Percentiles rank a stretch among this genome's conserved stretches.
Evolutionary conservation across 1,140 invertebrate species (phyloP).

Genomic region (Branchinecta lynchi): DNA sequence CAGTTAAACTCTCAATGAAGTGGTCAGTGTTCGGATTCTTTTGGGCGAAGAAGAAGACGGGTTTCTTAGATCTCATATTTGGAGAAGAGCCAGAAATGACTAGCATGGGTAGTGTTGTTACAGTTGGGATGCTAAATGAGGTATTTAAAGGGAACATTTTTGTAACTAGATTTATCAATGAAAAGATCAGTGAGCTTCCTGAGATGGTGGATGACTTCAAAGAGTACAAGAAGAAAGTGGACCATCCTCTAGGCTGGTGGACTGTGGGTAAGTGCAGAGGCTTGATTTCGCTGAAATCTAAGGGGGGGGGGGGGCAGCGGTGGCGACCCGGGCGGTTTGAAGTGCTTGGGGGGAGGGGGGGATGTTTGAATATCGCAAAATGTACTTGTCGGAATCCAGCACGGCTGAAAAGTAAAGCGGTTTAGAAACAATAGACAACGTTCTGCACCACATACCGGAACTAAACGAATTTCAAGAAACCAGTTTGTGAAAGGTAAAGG

Average conservation of each 20-base stretch:
- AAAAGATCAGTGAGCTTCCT: background rate
- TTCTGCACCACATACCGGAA: too few relatives aligned
- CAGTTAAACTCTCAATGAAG: conserved; percentile 42
- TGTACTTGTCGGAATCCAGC: too few relatives aligned
- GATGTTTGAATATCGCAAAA: too few relatives aligned
- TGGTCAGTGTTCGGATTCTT: conserved; percentile 52
- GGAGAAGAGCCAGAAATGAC: conserved; percentile 34
- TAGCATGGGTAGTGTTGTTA: conserved; percentile 29
- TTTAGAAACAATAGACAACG: too few relatives aligned
- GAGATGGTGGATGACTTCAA: background rate
- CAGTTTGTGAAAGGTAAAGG: too few relatives aligned
- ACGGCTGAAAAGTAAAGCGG: too few relatives aligned
- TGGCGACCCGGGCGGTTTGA: too few relatives aligned
- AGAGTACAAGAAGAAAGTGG: conserved; percentile 13
- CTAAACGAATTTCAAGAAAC: too few relatives aligned
- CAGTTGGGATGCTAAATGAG: conserved; percentile 28
- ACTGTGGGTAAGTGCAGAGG: background rate
- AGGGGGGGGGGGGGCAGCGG: too few relatives aligned
- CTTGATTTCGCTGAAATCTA: too few relatives aligned
- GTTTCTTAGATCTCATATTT: conserved; percentile 30
- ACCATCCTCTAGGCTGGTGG: conserved; percentile 32
- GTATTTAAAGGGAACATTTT: conserved; percentile 10
- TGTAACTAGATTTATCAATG: conserved; percentile 14
- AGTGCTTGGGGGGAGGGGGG: too few relatives aligned
- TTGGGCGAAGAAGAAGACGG: conserved; percentile 39